Conservation (phyloP, 2,888 invertebrate genomes). For the Leptothorax acervorum region DNA sequence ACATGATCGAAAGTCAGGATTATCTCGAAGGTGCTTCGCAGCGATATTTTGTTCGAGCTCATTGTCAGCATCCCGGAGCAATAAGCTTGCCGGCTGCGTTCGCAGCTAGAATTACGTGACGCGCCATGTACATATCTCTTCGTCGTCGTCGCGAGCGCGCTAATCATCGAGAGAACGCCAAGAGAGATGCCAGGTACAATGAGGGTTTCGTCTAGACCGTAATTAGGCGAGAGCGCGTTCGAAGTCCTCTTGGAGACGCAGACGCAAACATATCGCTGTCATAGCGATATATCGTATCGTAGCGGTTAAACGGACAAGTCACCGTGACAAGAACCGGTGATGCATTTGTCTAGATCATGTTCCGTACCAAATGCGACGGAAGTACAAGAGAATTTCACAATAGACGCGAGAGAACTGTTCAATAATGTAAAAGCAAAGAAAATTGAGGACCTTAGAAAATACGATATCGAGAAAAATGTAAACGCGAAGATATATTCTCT, state of each 20-base stretch:
- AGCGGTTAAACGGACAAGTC: conserved; percentile 38
- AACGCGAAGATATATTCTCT: neutral
- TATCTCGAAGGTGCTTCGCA: neutral
- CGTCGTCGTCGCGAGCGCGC: conserved; percentile 30
- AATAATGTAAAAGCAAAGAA: neutral
- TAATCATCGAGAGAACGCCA: conserved; percentile 11
- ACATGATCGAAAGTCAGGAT: conserved; percentile 15
- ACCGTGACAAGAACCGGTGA: conserved; percentile 15
- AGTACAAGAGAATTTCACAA: neutral
- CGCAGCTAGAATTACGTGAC: conserved; percentile 44
- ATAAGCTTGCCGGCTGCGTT: conserved; percentile 44
- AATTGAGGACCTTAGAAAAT: neutral
- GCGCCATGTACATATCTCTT: conserved; percentile 45
- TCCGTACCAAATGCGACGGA: neutral
- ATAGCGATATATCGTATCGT: conserved; percentile 36
- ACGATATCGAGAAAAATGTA: neutral
- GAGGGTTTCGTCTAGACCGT: conserved; percentile 37
- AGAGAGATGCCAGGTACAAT: conserved; percentile 27
- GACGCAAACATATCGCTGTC: conserved; percentile 37
- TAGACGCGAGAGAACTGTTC: neutral
- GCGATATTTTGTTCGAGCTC: conserved; percentile 27
- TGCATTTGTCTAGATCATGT: neutral
- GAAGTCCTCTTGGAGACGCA: conserved; percentile 10
- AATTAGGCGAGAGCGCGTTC: conserved; percentile 46
- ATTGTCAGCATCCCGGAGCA: conserved; percentile 9